Base-by-base conservation (phyloP, 2,888 invertebrate genomes). In the Sialis lutaria region DNA sequence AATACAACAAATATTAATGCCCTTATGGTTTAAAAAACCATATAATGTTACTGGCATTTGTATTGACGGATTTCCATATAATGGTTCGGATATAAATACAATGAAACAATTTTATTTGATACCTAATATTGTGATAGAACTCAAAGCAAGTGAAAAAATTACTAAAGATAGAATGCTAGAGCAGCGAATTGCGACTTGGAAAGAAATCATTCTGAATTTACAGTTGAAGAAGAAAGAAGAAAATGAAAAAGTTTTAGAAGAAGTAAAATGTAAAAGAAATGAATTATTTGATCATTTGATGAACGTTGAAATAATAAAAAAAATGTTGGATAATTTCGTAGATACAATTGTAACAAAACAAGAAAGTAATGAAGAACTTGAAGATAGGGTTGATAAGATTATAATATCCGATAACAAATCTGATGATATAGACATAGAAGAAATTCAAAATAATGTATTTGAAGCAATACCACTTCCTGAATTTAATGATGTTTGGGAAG, bases 51-150 rank as follows among this genome's bases (percentile, higher is more conserved):
- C 60, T 12, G 77, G 79, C 5, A 66, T 78, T 56, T 64, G 79
- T 39, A 57, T 80, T 37, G 76, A 78, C 58, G 75, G 74, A 45
- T 79, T 74, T 62, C 80, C 80, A 6, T 72, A 67, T 57, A 59
- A 71, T 49, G 58, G 67, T 6, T 60, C 62, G 44, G 79, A 79
- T 58, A 57, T 74, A 4, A 67, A 73, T 51, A 64, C 68, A 37
- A 73, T 77, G 67, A 49, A 65, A 5, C 55, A 65, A 30, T 60
- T 64, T 53, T 68, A 60, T 55, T 65, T 69, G 34, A 67, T 78
- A 45, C 79, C 80, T 1, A 77, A 79, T 58, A 54, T 75, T 46
- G 58, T 78, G 6, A 59, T 79, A 40, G 68, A 72, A 57, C 56
- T 77, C 50, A 62, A 66, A 50, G 61, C 63, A 33, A 61, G 55